Evolutionary conservation across 2,888 invertebrate species (phyloP), one percentile per base, ranked within the genome.

Genomic region (Agriotes lineatus): DNA sequence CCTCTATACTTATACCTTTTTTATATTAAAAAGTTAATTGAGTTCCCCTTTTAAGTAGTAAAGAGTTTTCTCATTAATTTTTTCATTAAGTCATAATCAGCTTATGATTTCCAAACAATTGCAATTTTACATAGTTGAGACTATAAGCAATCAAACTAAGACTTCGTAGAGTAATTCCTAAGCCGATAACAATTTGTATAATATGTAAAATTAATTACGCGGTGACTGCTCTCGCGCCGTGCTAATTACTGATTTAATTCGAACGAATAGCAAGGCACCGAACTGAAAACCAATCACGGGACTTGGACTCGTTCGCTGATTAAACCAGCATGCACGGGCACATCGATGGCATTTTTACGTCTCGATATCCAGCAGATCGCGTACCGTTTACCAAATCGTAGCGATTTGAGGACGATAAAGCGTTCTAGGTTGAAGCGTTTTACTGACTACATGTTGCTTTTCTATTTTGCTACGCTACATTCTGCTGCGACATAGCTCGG

Each of bases 121-220:
- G n/a, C n/a, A n/a, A n/a, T n/a, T n/a, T n/a, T n/a, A n/a, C n/a
- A n/a, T n/a, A n/a, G n/a, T n/a, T n/a, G n/a, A n/a, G n/a, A n/a
- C n/a, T n/a, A n/a, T n/a, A n/a, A n/a, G n/a, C n/a, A n/a, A n/a
- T n/a, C n/a, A n/a, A n/a, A n/a, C n/a, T n/a, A n/a, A 56, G 33
- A 56, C 56, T 39, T 56, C 14, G 0, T 20, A 39, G 39, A 56
- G 37, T 18, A 37, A 12, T 12, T 39, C 20, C 2, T 37, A 10
- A 19, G 37, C 1, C 33, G 20, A 56, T 56, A 56, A 39, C 56
- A 37, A 54, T 54, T 18, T 54, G 16, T 52, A 52, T 7, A 52
- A 52, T 52, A 52, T 52, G 52, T 33, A 33, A 12, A 52, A 25
- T 33, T 52, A 52, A 52, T 52, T 52, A 52, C 33, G 16, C 52